Evolutionary conservation across 92 coral and sea anemone genomes (phyloP).

Genomic region (Palythoa grandis): DNA sequence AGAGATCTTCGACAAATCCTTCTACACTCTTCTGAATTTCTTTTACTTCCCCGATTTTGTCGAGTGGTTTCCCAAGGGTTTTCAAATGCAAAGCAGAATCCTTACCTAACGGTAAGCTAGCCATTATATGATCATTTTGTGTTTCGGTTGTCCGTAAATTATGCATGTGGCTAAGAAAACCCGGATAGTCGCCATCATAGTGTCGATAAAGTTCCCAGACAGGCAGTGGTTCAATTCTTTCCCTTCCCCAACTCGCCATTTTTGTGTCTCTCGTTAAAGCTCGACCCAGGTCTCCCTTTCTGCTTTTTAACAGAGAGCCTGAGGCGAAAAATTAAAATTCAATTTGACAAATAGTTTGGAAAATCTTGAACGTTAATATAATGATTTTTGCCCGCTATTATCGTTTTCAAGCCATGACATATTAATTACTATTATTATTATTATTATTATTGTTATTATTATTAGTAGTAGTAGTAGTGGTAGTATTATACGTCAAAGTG

Average conservation of each 20-base stretch:
- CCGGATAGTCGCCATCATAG: constrained; percentile 2
- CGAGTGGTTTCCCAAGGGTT: constrained; percentile 35
- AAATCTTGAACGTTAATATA: no score
- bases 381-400: no score
- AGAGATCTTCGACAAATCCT: constrained; percentile 30
- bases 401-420: no score
- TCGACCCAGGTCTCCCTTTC: not conserved
- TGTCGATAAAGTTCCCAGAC: constrained; percentile 3
- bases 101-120: not conserved
- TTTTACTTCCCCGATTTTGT: constrained; percentile 10
- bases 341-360: no score
- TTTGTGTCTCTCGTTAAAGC: not conserved
- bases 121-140: constrained; percentile 1
- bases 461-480: no score
- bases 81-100: not conserved
- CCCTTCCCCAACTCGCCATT: constrained; percentile 2
- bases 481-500: no score
- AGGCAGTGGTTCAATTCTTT: not conserved
- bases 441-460: no score
- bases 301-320: not conserved
- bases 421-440: no score
- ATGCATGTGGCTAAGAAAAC: constrained; percentile 33
- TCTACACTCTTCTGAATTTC: constrained; percentile 33
- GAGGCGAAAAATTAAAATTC: no score
- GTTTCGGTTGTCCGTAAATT: not conserved